These are phyloP conservation scores for Aphelenchoides avenae DNA, from an alignment of 1,140 invertebrate genomes.

Conservation along the genomic window DNA sequence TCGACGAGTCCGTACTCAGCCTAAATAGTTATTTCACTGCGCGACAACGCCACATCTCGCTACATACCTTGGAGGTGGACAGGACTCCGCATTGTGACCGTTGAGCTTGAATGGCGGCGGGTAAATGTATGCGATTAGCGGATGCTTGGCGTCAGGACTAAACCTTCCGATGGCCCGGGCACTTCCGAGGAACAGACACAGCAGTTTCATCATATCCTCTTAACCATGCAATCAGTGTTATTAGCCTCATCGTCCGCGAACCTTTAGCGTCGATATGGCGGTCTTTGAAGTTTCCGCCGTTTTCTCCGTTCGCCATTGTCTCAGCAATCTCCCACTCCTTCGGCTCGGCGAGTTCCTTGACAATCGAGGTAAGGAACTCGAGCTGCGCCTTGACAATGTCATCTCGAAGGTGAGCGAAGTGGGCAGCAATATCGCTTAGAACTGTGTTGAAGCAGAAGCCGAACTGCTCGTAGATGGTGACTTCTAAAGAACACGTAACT, in stretches of 20 bases:
- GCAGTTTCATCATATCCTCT: slow-evolving; percentile 51
- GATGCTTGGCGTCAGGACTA: slow-evolving; percentile 16
- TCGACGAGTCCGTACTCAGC: slow-evolving; percentile 47
- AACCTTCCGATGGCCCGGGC: slow-evolving; percentile 41
- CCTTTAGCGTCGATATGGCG: slow-evolving; percentile 8
- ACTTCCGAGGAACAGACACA: slow-evolving; percentile 51
- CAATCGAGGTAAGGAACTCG: slow-evolving; percentile 30
- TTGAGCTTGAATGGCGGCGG: slow-evolving; percentile 33
- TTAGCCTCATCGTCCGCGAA: too few species aligned
- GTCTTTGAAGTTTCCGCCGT: too few species aligned
- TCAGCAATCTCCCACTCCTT: not conserved
- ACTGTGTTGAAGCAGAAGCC: slow-evolving; percentile 57
- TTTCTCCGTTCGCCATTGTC: too few species aligned
- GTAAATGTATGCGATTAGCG: slow-evolving; percentile 43
- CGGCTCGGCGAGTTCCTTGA: slow-evolving; percentile 29
- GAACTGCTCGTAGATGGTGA: slow-evolving; percentile 58
- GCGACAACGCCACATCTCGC: not conserved
- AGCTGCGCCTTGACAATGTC: slow-evolving; percentile 51
- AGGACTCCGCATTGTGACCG: slow-evolving; percentile 8
- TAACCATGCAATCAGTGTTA: slow-evolving; percentile 17
- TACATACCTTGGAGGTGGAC: not conserved
- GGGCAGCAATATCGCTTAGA: slow-evolving; percentile 54
- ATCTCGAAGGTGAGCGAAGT: slow-evolving; percentile 38
- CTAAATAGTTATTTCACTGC: too few species aligned
- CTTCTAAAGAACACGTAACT: slow-evolving; percentile 38